Evolutionary conservation across 2,113 vertebrate genomes (phyloP).

Genomic region (Seriola quinqueradiata): DNA sequence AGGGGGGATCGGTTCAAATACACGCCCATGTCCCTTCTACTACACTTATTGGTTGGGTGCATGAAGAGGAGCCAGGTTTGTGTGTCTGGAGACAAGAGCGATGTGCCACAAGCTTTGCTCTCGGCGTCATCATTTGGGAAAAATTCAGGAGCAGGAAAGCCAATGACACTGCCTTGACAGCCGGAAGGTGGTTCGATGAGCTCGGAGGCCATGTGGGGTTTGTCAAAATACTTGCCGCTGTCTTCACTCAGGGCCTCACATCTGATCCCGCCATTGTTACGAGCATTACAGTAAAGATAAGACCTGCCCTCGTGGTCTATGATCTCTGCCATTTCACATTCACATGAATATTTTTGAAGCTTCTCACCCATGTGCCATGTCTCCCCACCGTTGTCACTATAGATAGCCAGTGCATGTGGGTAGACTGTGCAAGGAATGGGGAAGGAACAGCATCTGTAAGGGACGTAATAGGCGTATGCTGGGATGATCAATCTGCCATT

Average conservation of each 20-base stretch:
- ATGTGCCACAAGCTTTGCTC: conserved; percentile 68
- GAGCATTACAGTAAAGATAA: conserved; percentile 91
- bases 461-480: conserved; percentile 88
- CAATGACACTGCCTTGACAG: conserved; percentile 94
- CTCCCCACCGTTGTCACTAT: conserved; percentile 89
- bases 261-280: conserved; percentile 79
- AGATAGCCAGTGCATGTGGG: conserved; percentile 88
- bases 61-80: conserved; percentile 91
- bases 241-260: conserved; percentile 87
- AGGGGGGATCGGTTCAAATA: conserved; percentile 88
- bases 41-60: conserved; percentile 86
- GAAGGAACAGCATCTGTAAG: conserved; percentile 68
- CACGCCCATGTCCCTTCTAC: conserved; percentile 87
- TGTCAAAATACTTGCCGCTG: conserved; percentile 82
- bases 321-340: conserved; percentile 94
- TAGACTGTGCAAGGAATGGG: conserved; percentile 65
- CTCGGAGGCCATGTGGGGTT: conserved; percentile 61
- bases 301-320: conserved; percentile 59
- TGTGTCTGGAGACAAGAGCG: conserved; percentile 71
- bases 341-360: conserved; percentile 79
- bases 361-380: conserved; percentile 85
- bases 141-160: conserved; percentile 82
- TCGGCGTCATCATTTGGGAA: conserved; percentile 62
- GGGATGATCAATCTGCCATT: conserved; percentile 91
- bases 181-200: conserved; percentile 84